A percentile compares a stretch with the other conserved stretches of the same genome.
These are phyloP conservation scores for Chrysopilus asiliformis DNA, from an alignment of 2,888 invertebrate genomes.

Conservation along the genomic window DNA sequence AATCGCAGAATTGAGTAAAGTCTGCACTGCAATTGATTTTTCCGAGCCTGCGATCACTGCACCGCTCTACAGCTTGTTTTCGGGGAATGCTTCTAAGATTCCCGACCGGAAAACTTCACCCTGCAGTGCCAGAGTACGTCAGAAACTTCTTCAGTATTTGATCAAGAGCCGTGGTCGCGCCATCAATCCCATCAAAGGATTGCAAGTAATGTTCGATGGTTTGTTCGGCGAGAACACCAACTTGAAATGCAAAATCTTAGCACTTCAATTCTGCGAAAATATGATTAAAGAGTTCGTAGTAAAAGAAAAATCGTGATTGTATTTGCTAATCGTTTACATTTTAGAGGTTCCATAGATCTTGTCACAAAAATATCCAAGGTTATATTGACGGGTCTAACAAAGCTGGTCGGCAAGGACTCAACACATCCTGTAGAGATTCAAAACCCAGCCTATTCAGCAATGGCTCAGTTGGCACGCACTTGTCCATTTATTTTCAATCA, in stretches of 20 bases:
- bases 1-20: conserved; percentile 70
- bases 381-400: conserved; percentile 30
- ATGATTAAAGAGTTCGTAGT: conserved; percentile 55
- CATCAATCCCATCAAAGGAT: conserved; percentile 63
- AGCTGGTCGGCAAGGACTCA: conserved; percentile 30
- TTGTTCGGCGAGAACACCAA: conserved; percentile 75
- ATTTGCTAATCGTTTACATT: conserved; percentile 1
- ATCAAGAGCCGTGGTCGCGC: conserved; percentile 57
- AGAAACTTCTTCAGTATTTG: conserved; percentile 74
- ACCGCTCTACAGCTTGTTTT: conserved; percentile 65
- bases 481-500: conserved; percentile 49
- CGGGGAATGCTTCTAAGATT: conserved; percentile 37
- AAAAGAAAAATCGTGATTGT: background rate
- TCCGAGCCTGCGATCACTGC: conserved; percentile 51
- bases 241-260: conserved; percentile 63
- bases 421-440: conserved; percentile 36
- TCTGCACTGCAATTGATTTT: conserved; percentile 62
- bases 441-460: conserved; percentile 35
- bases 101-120: conserved; percentile 61
- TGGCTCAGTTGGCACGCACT: conserved; percentile 39
- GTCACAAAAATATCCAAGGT: conserved; percentile 33
- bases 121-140: conserved; percentile 68
- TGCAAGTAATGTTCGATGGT: conserved; percentile 82
- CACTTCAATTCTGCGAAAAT: conserved; percentile 68
- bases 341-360: conserved; percentile 28